Base-by-base conservation (phyloP, 64 coral and sea anemone genomes). In the Platygyra sinensis region DNA sequence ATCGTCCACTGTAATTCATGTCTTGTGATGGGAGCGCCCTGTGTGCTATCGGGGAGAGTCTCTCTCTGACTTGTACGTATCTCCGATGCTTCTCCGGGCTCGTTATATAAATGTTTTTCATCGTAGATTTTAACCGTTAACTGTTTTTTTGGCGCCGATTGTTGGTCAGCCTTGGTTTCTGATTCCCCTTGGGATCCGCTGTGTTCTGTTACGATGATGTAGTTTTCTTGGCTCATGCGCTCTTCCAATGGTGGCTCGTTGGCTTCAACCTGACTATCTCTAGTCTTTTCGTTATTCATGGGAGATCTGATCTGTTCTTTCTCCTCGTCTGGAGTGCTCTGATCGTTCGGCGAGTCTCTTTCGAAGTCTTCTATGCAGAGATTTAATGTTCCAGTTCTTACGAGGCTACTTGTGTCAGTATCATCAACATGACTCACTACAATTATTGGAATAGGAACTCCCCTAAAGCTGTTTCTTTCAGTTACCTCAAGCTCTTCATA, bases 311-410 rank as follows among this genome's bases (percentile, higher is more conserved):
- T 16, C 0, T 65, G 24, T 51, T 72, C 19, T 20, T 27, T 85
- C 71, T 85, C 81, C 71, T 85, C 81, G 24, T 51, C 81, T 8
- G 81, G 81, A 39, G 81, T 85, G 38, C 81, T 85, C 22, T 85
- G 81, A 51, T 85, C 81, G 24, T 85, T 85, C 15, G 81, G 81
- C 20, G 81, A 71, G 38, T 85, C 81, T n/a, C 19, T 71, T 71
- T 85, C 81, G 14, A 85, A 85, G 81, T 85, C 81, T 29, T 51
- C 62, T 27, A 85, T 29, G 33, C 36, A 46, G 11, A 85, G 63
- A 85, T 64, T 69, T 49, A 85, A 71, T 67, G 24, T 27, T 51
- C 62, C 22, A 71, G 33, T 50, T 49, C 24, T 69, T 16, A 29
- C 62, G 22, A 12, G 69, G 16, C 24, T 69, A 71, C 20, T 85